Evolutionary conservation across 1,140 invertebrate species (phyloP), one percentile per base, ranked within the genome.

Genomic region (Sipha flava): DNA sequence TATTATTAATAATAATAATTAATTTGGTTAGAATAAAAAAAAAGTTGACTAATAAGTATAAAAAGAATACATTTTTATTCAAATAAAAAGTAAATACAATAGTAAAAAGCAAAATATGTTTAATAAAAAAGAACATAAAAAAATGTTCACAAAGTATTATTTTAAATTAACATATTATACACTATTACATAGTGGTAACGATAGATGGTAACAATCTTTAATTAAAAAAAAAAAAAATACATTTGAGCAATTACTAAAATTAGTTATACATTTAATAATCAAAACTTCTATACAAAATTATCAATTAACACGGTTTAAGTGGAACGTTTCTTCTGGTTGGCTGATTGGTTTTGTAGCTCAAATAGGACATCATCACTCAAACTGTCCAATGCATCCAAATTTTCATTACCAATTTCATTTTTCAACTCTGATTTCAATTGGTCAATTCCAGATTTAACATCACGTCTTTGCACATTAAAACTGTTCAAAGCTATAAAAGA

Each of bases 351-450:
- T 70, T 75, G 31, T 73, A 81, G 29, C n/a, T 81, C 81, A 14
- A 18, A n/a, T 47, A 49, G 81, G 66, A 77, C 83, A 82, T 81
- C 84, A 82, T 73, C 83, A 80, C n/a, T 52, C 29, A 79, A 70
- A 1, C 66, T 57, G 16, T 81, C 64, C 21, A 62, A 29, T 1
- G 64, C 75, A 29, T 62, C 80, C 5, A 26, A 34, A 23, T 68
- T 68, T 29, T 66, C 80, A 18, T 23, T 34, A 29, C 75, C 68
- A 9, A 57, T 73, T 80, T 79, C 73, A 37, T 80, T 64, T 26
- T 47, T 59, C 23, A 80, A 45, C 16, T 80, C 40, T 4, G 5
- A 40, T 29, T 57, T 73, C 12, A 80, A 54, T 7, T 73, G 18
- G 16, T 59, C 40, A 34, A 80, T 57, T 21, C 45, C 52, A 64